phyloP scores from a whole-genome alignment of 1,140 invertebrate genomes.

The Drosophila mauritiana region DNA sequence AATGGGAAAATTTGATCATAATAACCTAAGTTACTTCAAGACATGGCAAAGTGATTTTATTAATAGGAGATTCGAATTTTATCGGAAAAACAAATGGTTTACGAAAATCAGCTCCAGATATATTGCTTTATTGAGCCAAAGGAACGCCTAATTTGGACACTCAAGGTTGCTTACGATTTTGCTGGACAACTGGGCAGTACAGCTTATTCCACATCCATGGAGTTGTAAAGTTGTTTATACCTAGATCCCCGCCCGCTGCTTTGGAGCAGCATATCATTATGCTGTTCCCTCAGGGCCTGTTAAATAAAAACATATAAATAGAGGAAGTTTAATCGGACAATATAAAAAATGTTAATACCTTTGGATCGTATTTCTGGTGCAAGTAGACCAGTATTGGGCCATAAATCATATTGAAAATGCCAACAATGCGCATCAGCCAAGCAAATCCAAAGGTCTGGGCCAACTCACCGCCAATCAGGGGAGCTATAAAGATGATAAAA shows the following conservation, averaged over 20 bases:
- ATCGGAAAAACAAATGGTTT: background rate
- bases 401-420: constrained; percentile 89
- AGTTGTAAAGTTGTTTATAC: constrained; percentile 80
- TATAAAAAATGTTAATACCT: constrained; percentile 37
- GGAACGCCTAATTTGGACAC: constrained; percentile 6
- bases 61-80: constrained; percentile 22
- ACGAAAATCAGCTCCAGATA: constrained; percentile 26
- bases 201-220: constrained; percentile 71
- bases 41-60: background rate
- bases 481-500: constrained; percentile 85
- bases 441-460: constrained; percentile 90
- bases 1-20: constrained; percentile 3
- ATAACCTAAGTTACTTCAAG: constrained; percentile 1
- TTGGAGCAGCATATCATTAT: constrained; percentile 71
- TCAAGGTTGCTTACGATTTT: constrained; percentile 31
- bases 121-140: constrained; percentile 59
- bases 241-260: constrained; percentile 64
- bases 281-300: constrained; percentile 61
- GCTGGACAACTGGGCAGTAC: constrained; percentile 1
- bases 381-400: constrained; percentile 86
- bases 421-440: constrained; percentile 89
- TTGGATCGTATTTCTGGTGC: constrained; percentile 81
- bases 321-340: no score
- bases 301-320: background rate
- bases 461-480: constrained; percentile 89